Evolutionary conservation across 2,113 vertebrate genomes (phyloP).

Genomic region (Dinomys branickii): DNA sequence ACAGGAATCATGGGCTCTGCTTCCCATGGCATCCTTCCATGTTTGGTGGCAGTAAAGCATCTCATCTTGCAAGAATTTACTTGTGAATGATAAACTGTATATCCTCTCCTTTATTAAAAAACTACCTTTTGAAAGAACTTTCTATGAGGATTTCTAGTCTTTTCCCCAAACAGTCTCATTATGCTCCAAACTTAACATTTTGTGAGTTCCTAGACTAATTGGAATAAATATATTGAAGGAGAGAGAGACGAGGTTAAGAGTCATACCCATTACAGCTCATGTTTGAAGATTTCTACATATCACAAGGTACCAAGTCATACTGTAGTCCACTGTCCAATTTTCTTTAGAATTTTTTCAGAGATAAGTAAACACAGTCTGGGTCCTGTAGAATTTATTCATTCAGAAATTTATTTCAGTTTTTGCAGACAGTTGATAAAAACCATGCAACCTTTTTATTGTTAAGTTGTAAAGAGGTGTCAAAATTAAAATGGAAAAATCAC

Average conservation of each 20-base stretch:
- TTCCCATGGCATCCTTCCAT: background rate
- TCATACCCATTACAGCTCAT: background rate
- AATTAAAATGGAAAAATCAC: background rate
- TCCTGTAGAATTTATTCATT: background rate
- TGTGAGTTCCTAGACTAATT: conserved; percentile 36
- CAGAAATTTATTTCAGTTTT: background rate
- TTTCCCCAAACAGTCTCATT: background rate
- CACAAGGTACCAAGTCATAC: background rate
- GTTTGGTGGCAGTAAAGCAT: conserved; percentile 10
- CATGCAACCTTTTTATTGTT: background rate
- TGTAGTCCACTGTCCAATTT: background rate
- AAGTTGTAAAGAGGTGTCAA: background rate
- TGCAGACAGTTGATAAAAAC: background rate
- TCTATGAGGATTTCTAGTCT: background rate
- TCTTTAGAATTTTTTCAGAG: conserved; percentile 41
- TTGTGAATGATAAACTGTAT: background rate
- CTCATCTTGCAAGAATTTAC: conserved; percentile 62
- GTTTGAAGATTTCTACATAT: background rate
- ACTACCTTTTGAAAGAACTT: background rate
- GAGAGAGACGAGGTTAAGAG: conserved; percentile 13
- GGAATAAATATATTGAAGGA: conserved; percentile 21
- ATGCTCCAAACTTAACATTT: background rate
- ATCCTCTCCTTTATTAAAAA: background rate
- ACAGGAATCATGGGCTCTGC: background rate
- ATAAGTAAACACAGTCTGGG: background rate